phyloP scores from a whole-genome alignment of 2,113 vertebrate genomes.

The Proteles cristata region DNA sequence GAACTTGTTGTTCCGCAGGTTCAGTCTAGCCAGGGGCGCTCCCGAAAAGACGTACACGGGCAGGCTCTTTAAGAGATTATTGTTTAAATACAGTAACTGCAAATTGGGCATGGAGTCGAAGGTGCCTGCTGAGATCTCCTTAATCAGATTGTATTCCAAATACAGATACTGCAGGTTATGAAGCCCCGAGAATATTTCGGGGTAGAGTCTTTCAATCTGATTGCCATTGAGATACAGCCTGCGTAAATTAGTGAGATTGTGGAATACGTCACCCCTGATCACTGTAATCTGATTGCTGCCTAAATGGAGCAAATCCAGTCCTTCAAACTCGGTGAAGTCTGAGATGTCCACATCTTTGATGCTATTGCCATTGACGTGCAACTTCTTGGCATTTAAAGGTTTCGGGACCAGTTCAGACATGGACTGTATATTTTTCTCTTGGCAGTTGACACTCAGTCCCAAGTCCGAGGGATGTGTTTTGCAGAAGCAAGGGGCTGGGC shows the following conservation, averaged over 20 bases:
- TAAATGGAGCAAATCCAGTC: conserved; percentile 96
- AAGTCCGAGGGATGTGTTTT: conserved; percentile 97
- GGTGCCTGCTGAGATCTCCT: conserved; percentile 95
- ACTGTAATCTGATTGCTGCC: conserved; percentile 95
- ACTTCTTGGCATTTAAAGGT: conserved; percentile 96
- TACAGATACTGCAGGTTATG: conserved; percentile 97
- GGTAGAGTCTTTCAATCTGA: conserved; percentile 95
- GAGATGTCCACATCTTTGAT: conserved; percentile 92
- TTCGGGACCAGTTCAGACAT: conserved; percentile 93
- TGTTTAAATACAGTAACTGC: conserved; percentile 97
- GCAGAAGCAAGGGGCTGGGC: conserved; percentile 94
- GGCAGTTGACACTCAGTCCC: conserved; percentile 97
- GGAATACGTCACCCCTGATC: conserved; percentile 94
- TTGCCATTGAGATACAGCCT: conserved; percentile 98
- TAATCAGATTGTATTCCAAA: conserved; percentile 99
- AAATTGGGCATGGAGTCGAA: conserved; percentile 98
- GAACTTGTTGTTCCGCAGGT: conserved; percentile 99
- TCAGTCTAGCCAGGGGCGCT: conserved; percentile 95
- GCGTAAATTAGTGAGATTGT: conserved; percentile 96
- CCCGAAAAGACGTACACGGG: conserved; percentile 96
- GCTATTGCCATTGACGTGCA: conserved; percentile 97
- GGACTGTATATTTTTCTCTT: conserved; percentile 94
- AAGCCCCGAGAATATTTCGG: conserved; percentile 97
- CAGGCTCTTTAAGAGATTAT: conserved; percentile 95
- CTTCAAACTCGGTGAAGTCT: conserved; percentile 95